Evolutionary conservation across 64 coral and sea anemone genomes (phyloP).

Genomic region (Astreopora myriophthalma): DNA sequence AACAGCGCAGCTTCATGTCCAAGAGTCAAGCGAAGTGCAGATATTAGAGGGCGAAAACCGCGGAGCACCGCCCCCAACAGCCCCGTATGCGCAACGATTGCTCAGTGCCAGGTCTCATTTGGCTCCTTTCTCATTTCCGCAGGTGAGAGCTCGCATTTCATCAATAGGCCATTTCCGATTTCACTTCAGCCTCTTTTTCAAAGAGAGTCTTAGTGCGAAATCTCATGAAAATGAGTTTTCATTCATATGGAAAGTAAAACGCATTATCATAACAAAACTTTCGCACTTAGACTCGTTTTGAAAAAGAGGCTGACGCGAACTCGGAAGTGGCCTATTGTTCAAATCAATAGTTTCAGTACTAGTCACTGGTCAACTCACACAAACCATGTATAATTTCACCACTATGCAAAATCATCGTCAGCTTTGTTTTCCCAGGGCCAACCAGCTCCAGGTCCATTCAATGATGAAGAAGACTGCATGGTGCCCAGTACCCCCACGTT

Average conservation of each 20-base stretch:
- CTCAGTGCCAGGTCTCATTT: conserved; percentile 68
- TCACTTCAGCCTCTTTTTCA: too few species aligned
- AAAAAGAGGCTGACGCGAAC: too few species aligned
- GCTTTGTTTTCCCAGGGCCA: conserved; percentile 64
- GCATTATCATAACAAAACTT: too few species aligned
- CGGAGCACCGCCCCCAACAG: neutral
- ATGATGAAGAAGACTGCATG: conserved; percentile 95
- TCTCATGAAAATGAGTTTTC: too few species aligned
- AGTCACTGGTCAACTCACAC: too few species aligned
- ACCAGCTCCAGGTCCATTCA: conserved; percentile 72
- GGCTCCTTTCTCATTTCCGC: conserved; percentile 87
- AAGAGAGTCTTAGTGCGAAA: too few species aligned
- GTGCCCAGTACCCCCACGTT: conserved; percentile 96
- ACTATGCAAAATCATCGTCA: too few species aligned
- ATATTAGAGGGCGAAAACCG: neutral
- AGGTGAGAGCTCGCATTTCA: conserved; percentile 54
- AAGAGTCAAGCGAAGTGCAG: neutral
- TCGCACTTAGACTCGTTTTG: too few species aligned
- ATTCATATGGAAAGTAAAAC: too few species aligned
- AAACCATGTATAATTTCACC: neutral
- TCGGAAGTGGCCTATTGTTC: too few species aligned
- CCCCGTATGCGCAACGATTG: neutral
- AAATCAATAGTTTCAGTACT: too few species aligned
- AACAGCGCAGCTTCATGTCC: neutral
- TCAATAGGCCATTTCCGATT: too few species aligned